Evolutionary conservation across 2,113 vertebrate species (phyloP), one percentile per base, ranked within the genome.

Genomic region (Hippocampus mohnikei): DNA sequence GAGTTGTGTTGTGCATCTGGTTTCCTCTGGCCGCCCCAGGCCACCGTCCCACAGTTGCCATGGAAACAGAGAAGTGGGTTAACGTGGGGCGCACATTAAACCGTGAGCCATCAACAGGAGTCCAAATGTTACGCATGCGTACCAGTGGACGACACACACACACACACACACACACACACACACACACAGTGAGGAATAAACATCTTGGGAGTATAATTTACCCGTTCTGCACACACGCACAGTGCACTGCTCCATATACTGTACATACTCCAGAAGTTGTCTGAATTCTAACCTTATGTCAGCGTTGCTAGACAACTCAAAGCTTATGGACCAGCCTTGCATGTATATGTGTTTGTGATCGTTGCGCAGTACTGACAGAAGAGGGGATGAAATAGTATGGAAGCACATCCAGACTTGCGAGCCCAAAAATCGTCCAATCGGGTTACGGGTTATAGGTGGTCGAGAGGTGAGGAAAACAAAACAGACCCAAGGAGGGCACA

Each of bases 61-160:
- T 87, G 89, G 89, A 76, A 88, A 90, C 86, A 71, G 44, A 21
- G 83, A 87, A 85, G 83, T 89, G 85, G 82, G 88, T 87, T 88
- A 85, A 85, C 78, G 75, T 21, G 58, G 79, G 85, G 80, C 78
- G 77, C 78, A 81, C 80, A 76, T 82, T 72, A 41, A 64, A 79
- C 75, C 73, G 73, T 27, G 73, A 84, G 78, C 68, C 65, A 77
- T 84, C 72, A 77, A 44, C 42, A 29, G 76, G 74, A 84, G 76
- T 68, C 68, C 71, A 75, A 77, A 80, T 70, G 23, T 81, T 71
- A 61, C 71, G 72, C 62, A 70, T 63, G 63, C 66, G 73, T 76
- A 77, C 74, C 68, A 68, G 46, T 61, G 69, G 72, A 71, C 23
- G 12, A 4, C 12, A 10, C 42, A 10, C 42, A 50, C 37, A 64